Evolutionary conservation across 2,888 invertebrate genomes (phyloP).

Genomic region (Xestia c-nigrum): DNA sequence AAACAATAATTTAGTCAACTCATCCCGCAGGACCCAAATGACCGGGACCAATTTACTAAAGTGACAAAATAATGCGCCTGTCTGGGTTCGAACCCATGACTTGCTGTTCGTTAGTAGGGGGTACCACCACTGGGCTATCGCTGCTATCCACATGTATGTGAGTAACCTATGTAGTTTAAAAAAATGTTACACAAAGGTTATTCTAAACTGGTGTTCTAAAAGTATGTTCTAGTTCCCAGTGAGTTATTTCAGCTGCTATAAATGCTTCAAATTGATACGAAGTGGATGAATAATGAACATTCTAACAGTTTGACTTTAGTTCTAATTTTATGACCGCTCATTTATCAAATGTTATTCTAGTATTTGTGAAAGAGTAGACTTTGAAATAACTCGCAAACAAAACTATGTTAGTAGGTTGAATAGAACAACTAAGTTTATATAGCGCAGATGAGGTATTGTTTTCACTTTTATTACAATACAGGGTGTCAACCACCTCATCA

Average conservation of each 20-base stretch:
- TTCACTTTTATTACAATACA: neutral
- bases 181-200: conserved; percentile 19
- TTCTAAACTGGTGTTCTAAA: conserved; percentile 22
- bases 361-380: conserved; percentile 1
- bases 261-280: conserved; percentile 24
- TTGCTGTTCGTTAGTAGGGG: too few relatives aligned
- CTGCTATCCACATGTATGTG: too few relatives aligned
- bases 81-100: too few relatives aligned
- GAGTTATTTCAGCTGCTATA: conserved; percentile 24
- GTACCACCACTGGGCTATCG: too few relatives aligned
- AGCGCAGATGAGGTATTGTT: neutral
- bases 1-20: too few relatives aligned
- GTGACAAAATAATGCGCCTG: too few relatives aligned
- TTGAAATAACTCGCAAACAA: conserved; percentile 3
- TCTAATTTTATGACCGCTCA: conserved; percentile 2
- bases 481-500: too few relatives aligned
- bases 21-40: too few relatives aligned
- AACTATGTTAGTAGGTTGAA: neutral
- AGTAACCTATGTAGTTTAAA: neutral
- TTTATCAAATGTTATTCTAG: conserved; percentile 28
- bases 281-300: conserved; percentile 22
- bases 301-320: conserved; percentile 30
- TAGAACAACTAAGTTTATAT: conserved; percentile 1
- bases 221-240: conserved; percentile 2
- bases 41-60: too few relatives aligned